Evolutionary conservation across 2,113 vertebrate genomes (phyloP).

Genomic region (crab-eating macaque (Macaca fascicularis)): DNA sequence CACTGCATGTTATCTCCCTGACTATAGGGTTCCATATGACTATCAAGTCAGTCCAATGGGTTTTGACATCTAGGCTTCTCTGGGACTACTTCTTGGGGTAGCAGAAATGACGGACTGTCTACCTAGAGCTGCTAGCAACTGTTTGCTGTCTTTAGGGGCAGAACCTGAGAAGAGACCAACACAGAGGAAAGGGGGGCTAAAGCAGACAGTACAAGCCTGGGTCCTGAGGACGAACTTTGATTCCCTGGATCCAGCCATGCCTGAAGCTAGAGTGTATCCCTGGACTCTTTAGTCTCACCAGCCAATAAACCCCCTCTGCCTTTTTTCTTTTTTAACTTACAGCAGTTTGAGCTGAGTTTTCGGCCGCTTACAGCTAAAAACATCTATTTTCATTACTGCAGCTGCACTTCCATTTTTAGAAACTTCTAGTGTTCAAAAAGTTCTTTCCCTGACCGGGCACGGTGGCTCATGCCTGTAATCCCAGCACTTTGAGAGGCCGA

Average conservation of each 20-base stretch:
- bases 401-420: background rate
- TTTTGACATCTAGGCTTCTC: background rate
- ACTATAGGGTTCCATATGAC: background rate
- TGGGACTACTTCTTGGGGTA: background rate
- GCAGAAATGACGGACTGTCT: background rate
- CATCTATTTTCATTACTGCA: background rate
- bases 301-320: background rate
- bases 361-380: background rate
- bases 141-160: background rate
- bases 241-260: background rate
- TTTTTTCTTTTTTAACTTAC: background rate
- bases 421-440: background rate
- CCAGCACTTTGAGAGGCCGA: no score
- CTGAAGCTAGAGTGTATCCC: background rate
- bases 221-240: background rate
- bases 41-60: background rate
- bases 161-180: background rate
- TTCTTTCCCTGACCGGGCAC: background rate
- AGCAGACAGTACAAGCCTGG: fast-evolving
- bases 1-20: background rate
- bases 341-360: background rate
- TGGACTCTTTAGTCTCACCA: background rate
- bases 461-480: no score
- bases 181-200: background rate
- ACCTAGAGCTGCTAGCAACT: background rate